Percentiles rank a stretch among this genome's conserved stretches.
These are phyloP conservation scores for Drosophila orosa DNA, from an alignment of 1,140 invertebrate genomes.

Conservation along the genomic window DNA sequence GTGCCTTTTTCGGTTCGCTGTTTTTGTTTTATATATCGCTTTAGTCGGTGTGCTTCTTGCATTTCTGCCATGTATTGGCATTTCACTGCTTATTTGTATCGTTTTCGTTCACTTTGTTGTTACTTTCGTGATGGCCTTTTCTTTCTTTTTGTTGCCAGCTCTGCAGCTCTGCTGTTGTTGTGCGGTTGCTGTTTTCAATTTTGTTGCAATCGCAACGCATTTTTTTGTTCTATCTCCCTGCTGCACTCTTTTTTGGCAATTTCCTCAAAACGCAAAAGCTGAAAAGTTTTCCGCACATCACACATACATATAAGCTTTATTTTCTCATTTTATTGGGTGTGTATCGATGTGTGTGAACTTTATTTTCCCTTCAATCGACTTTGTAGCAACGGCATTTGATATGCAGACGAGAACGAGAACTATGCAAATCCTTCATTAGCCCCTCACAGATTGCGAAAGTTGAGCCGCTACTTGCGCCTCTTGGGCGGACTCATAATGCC, in stretches of 20 bases:
- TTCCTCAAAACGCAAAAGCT: slow-evolving; percentile 76
- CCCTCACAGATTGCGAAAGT: slow-evolving; percentile 22
- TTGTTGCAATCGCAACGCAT: slow-evolving; percentile 64
- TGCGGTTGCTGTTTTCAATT: slow-evolving; percentile 69
- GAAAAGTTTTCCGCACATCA: slow-evolving; percentile 67
- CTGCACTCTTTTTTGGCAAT: slow-evolving; percentile 64
- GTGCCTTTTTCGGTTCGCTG: slow-evolving; percentile 29
- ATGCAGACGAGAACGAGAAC: slow-evolving; percentile 29
- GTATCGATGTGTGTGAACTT: slow-evolving; percentile 9
- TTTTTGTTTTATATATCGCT: slow-evolving; percentile 39
- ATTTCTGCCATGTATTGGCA: slow-evolving; percentile 76
- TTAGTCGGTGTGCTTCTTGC: slow-evolving; percentile 40
- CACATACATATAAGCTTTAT: slow-evolving; percentile 38
- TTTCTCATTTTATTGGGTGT: slow-evolving; percentile 36
- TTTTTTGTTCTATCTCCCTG: slow-evolving; percentile 21
- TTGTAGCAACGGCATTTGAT: slow-evolving; percentile 51
- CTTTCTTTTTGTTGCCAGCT: slow-evolving; percentile 24
- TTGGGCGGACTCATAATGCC: slow-evolving; percentile 43
- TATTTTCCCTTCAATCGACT: slow-evolving; percentile 52
- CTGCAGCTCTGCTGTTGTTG: slow-evolving; percentile 24
- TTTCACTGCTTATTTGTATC: slow-evolving; percentile 80
- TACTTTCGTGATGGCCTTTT: slow-evolving; percentile 45
- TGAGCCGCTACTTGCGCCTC: slow-evolving; percentile 24
- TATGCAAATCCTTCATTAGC: slow-evolving; percentile 57
- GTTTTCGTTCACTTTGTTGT: slow-evolving; percentile 77